Evolutionary conservation across 1,140 invertebrate species (phyloP), one percentile per base, ranked within the genome.

Genomic region (Rhopalosiphum maidis): DNA sequence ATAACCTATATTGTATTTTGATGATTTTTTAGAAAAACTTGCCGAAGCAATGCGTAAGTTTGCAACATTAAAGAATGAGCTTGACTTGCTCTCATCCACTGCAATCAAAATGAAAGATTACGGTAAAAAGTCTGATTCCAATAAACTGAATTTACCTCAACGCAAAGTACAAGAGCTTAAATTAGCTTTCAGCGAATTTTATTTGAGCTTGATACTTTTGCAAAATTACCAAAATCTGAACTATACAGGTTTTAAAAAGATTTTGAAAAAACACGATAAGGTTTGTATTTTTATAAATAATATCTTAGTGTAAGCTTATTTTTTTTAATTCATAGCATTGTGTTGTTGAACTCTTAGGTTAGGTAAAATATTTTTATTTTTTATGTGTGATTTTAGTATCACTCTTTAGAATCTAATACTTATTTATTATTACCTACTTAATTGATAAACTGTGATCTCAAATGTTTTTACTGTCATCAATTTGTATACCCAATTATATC

Each of bases 241-340:
- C 95, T 98, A 98, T 94, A 98, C 98, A 23, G 98, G 98, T 0
- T 99, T 99, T 95, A 96, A 98, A 89, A 99, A 99, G 95, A 99
- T 99, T 94, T 95, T 99, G 30, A 99, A 99, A 95, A 99, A 99
- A 95, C 98, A 99, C 95, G 98, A 99, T 95, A 99, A 99, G 96
- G 96, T 98, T 94, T 83, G 93, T 94, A 83, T 90, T 6, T 43
- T 43, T 90, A 25, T n/a, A 22, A 46, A 25, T 86, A 86, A 15
- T 85, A 23, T 83, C n/a, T 41, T 83, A 43, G 25, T 46, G 25
- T 43, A 41, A 85, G 2, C 8, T 55, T 2, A 25, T 7, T 9
- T 68, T 46, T 30, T 86, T n/a, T 7, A 46, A 30, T n/a, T n/a
- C 9, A 46, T 87, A 21, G 21, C 35, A 87, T n/a, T 48, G 8